phyloP scores from a whole-genome alignment of 2,797 vertebrate species.

The Cynopterus sphinx region DNA sequence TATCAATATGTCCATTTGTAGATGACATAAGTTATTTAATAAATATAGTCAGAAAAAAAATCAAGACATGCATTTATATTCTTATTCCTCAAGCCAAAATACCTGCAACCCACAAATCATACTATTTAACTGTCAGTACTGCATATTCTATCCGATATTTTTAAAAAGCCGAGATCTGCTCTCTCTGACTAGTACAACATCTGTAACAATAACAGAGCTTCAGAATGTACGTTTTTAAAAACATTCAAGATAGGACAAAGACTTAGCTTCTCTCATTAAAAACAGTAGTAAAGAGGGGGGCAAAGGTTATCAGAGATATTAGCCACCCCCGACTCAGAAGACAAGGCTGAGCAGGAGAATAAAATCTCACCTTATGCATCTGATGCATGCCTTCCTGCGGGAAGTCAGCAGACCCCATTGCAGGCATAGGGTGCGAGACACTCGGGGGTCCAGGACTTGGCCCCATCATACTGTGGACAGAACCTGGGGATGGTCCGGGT shows the following conservation, averaged over 20 bases:
- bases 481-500: slow-evolving; percentile 96
- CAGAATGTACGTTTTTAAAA: slow-evolving; percentile 32
- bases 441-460: slow-evolving; percentile 97
- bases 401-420: slow-evolving; percentile 92
- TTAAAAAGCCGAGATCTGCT: slow-evolving; percentile 34
- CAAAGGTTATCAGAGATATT: neutral
- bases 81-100: slow-evolving; percentile 33
- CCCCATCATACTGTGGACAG: slow-evolving; percentile 99
- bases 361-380: slow-evolving; percentile 93
- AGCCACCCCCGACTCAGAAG: neutral
- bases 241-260: neutral
- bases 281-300: neutral
- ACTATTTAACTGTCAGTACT: slow-evolving; percentile 14
- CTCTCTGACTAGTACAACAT: neutral
- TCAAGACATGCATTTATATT: neutral
- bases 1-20: neutral
- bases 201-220: slow-evolving; percentile 5
- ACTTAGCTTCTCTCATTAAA: slow-evolving; percentile 11
- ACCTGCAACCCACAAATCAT: neutral
- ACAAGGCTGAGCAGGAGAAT: neutral
- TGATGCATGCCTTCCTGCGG: slow-evolving; percentile 94
- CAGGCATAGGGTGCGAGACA: slow-evolving; percentile 91
- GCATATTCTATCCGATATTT: neutral
- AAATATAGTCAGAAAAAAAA: neutral
- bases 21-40: neutral